Base-by-base conservation (phyloP, 2,888 invertebrate genomes). In the Agriopis aurantiaria region DNA sequence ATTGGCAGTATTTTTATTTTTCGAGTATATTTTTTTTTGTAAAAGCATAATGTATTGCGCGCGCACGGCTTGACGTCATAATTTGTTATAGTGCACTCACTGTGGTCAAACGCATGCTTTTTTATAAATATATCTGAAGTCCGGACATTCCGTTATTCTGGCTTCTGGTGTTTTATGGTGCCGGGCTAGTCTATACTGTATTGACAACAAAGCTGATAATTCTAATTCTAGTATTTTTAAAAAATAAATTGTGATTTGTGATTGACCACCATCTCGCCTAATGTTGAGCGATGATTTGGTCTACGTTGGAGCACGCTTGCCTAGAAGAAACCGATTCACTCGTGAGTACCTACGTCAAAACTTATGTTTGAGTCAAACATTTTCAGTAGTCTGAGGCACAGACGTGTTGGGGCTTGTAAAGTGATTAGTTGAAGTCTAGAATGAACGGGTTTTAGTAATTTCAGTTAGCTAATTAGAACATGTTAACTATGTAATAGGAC, bases 361-460 rank as follows among this genome's bases (percentile, higher is more conserved):
- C 51, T 43, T 52, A 52, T 61, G 43, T 52, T 61, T 52, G 17
- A 52, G 17, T n/a, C n/a, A n/a, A n/a, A n/a, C n/a, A n/a, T n/a
- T n/a, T n/a, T n/a, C n/a, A n/a, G n/a, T 43, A 49, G 14, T 60
- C 14, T 40, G 41, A 41, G 6, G 8, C 53, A 17, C 9, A 43
- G n/a, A 41, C 57, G 10, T 43, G 45, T 45, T 57, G 41, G 40
- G 17, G 7, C 57, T 57, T 45, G 56, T 56, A 6, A 57, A 57
- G 57, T 43, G 17, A 57, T 57, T 57, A 57, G 11, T 43, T 57
- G 43, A 57, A 17, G 43, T 45, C 10, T 45, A 57, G 17, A 45
- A 45, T 7, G 10, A 57, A 0, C 1, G 1, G 14, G 43, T 17
- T 57, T n/a, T 41, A n/a, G 33, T 12, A 52, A 33, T 52, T 52